Conservation (phyloP, 2,888 invertebrate species). For the Dermolepida albohirtum region DNA sequence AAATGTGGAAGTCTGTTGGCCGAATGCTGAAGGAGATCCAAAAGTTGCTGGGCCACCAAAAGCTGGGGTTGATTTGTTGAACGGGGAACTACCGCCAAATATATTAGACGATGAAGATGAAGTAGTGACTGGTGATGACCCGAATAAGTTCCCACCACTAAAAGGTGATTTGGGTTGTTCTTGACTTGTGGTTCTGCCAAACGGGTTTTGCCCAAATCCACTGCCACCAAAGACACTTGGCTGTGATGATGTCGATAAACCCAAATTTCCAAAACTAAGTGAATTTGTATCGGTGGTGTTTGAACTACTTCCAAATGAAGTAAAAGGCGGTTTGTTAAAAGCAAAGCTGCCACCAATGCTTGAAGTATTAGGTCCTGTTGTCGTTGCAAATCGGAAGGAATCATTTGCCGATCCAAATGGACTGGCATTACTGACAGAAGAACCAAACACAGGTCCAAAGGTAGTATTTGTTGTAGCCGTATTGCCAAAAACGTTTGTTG, state of each 20-base stretch:
- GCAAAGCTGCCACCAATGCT: slow-evolving; percentile 25
- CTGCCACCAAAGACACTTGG: slow-evolving; percentile 48
- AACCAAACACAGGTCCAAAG: slow-evolving; percentile 28
- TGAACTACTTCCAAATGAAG: slow-evolving; percentile 30
- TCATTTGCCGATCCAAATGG: slow-evolving; percentile 42
- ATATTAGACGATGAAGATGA: slow-evolving; percentile 27
- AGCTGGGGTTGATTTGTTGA: slow-evolving; percentile 42
- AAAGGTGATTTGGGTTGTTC: slow-evolving; percentile 45
- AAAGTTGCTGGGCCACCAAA: slow-evolving; percentile 47
- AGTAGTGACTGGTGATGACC: slow-evolving; percentile 20
- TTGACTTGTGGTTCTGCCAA: slow-evolving; percentile 41
- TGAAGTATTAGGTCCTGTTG: slow-evolving; percentile 40
- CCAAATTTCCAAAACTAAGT: slow-evolving; percentile 45
- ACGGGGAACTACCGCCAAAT: slow-evolving; percentile 31
- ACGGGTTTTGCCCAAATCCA: slow-evolving; percentile 58
- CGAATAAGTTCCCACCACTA: slow-evolving; percentile 46
- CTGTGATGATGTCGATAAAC: slow-evolving; percentile 41
- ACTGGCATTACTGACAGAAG: slow-evolving; percentile 11
- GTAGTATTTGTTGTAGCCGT: slow-evolving; percentile 12
- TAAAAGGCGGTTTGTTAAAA: slow-evolving; percentile 25
- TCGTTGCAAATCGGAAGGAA: slow-evolving; percentile 47
- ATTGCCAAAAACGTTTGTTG: slow-evolving; percentile 50
- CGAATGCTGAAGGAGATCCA: slow-evolving; percentile 19
- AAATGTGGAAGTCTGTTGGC: slow-evolving; percentile 41
- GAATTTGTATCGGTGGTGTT: slow-evolving; percentile 34